Evolutionary conservation across 2,113 vertebrate species (phyloP), one percentile per base, ranked within the genome.

Genomic region (Pachycephala philippinensis): DNA sequence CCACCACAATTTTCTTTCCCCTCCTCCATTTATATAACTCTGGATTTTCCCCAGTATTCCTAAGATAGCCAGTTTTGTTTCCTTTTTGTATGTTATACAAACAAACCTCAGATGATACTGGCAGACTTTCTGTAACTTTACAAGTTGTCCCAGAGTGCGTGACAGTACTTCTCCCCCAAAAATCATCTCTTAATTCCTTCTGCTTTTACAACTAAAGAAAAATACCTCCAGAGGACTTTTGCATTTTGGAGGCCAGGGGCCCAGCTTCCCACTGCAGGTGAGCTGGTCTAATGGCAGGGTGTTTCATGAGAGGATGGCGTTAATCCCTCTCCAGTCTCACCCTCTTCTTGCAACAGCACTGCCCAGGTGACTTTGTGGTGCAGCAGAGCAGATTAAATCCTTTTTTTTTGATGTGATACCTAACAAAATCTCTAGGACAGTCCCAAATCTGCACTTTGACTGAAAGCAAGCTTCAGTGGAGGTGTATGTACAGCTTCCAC

Each of bases 11-110:
- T 87, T 74, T 87, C 18, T 91, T 87, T 84, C 24, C 77, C 52
- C 40, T 94, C 56, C 53, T 26, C 18, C 27, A 23, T 80, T 94
- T 92, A 86, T 68, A n/a, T 87, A 94, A 96, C n/a, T 90, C 82
- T 87, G 85, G 79, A 95, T 96, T 96, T 96, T 28, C 79, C 76
- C 68, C 44, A 60, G 75, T 84, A 71, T 95, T 93, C 93, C 66
- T 90, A 80, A 88, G 63, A 91, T 94, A 89, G 63, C 57, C 84
- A 86, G n/a, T 90, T 94, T 96, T 95, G 56, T 95, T 95, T 96
- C 39, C 63, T 77, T 83, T 92, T 87, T 61, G 77, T 72, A n/a
- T 88, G 40, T 93, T 94, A 52, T 53, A 82, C 85, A 94, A 96
- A 95, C 90, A 96, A 89, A 92, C 39, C 60, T 95, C 64, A 68